Evolutionary conservation across 2,113 vertebrate species (phyloP), one percentile per base, ranked within the genome.

Genomic region (Microcebus ravelobensis): DNA sequence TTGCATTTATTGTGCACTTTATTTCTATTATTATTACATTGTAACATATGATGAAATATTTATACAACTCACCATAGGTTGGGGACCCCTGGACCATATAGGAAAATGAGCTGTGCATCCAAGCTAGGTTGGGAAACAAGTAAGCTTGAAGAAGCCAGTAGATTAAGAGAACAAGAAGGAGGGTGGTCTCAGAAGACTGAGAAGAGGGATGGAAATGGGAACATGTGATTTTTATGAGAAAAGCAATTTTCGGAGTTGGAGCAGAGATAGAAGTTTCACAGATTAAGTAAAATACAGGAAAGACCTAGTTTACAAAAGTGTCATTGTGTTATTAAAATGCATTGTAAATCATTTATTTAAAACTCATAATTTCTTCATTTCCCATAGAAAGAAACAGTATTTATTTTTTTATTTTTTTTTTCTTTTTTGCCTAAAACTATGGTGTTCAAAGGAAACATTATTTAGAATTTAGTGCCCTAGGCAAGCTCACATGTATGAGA

Each of bases 351-450:
- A 63, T 83, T 87, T 93, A 90, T 79, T 73, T 88, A 55, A 93
- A 91, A 89, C 5, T 90, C 8, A 31, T 42, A 57, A 63, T 90
- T 89, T 68, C 34, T 93, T 96, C 45, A 48, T 84, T 95, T 90
- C n/a, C 57, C 25, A 27, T 90, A 65, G 7, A 71, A 91, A 90
- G 7, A 70, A 89, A 61, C 1, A 20, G 17, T 90, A 57, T n/a
- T n/a, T n/a, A n/a, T n/a, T n/a, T n/a, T n/a, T n/a, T n/a, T n/a
- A n/a, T n/a, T n/a, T n/a, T n/a, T n/a, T n/a, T n/a, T n/a, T n/a
- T n/a, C n/a, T n/a, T n/a, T n/a, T n/a, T n/a, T n/a, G n/a, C n/a
- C n/a, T n/a, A n/a, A n/a, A n/a, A n/a, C n/a, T n/a, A n/a, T n/a
- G n/a, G n/a, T n/a, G n/a, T n/a, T n/a, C n/a, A n/a, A n/a, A n/a